Conservation (phyloP, 2,888 invertebrate genomes). For the Spilarctia lutea region DNA sequence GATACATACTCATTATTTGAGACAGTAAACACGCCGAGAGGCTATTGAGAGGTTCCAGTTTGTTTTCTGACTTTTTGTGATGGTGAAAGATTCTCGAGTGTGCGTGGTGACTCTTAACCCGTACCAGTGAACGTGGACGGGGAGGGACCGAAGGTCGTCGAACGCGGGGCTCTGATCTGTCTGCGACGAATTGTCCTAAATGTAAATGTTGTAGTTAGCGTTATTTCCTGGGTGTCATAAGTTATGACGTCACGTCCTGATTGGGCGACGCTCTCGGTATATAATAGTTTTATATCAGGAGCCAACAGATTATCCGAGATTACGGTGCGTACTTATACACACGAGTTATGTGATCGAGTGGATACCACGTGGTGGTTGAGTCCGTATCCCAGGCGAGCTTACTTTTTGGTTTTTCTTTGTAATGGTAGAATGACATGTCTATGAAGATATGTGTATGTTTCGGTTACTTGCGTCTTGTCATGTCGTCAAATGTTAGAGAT, state of each 20-base stretch:
- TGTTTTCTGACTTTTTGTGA: conserved; percentile 5
- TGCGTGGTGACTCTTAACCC: conserved; percentile 4
- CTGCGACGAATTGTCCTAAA: conserved; percentile 47
- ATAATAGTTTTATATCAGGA: conserved; percentile 16
- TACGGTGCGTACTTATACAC: neutral
- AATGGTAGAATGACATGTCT: neutral
- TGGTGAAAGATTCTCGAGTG: conserved; percentile 13
- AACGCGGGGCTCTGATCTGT: neutral
- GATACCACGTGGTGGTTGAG: neutral
- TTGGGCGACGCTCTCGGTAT: conserved; percentile 25
- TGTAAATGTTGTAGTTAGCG: conserved; percentile 68
- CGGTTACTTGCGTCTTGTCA: neutral
- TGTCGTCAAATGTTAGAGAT: neutral
- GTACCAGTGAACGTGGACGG: neutral
- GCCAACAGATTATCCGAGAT: conserved; percentile 24
- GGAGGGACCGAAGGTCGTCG: neutral
- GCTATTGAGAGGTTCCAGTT: neutral
- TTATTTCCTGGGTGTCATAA: conserved; percentile 40
- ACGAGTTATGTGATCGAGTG: neutral
- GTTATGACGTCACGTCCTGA: conserved; percentile 30
- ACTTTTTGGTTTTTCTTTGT: neutral
- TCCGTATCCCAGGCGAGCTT: neutral
- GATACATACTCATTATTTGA: neutral
- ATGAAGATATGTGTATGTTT: neutral
- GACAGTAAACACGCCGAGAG: conserved; percentile 3